These are phyloP conservation scores for Megaleporinus macrocephalus DNA, from an alignment of 2,113 vertebrate species.

Conservation along the genomic window DNA sequence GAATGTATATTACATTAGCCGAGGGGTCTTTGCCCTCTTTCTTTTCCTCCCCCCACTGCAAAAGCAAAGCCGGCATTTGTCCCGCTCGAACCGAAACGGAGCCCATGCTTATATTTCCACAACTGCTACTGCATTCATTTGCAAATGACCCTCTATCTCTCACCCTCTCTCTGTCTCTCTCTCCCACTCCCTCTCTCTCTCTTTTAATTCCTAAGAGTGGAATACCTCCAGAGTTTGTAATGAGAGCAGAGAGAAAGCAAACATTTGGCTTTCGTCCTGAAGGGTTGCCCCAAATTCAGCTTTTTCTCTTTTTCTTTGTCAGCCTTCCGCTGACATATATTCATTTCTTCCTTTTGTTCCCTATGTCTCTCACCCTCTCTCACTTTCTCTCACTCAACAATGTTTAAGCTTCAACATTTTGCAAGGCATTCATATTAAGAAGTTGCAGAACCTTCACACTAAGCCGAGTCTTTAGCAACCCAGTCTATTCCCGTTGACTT, in stretches of 20 bases:
- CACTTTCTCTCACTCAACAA: constrained; percentile 44
- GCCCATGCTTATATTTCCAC: constrained; percentile 94
- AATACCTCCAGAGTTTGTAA: constrained; percentile 92
- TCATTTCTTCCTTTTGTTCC: constrained; percentile 17
- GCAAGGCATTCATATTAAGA: not conserved
- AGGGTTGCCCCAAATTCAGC: constrained; percentile 83
- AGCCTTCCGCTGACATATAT: constrained; percentile 42
- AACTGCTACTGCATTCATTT: constrained; percentile 96
- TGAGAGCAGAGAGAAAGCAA: constrained; percentile 87
- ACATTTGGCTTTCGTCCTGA: constrained; percentile 85
- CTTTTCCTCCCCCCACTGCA: constrained; percentile 67
- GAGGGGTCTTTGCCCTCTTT: constrained; percentile 77
- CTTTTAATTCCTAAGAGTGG: constrained; percentile 89
- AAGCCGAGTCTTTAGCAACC: too few relatives aligned
- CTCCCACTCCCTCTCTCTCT: constrained; percentile 62
- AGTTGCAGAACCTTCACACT: not conserved
- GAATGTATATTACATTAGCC: constrained; percentile 95
- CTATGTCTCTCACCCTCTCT: constrained; percentile 41
- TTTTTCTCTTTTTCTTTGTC: constrained; percentile 38
- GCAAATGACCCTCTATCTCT: constrained; percentile 85
- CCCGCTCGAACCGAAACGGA: constrained; percentile 85
- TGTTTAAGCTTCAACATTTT: not conserved
- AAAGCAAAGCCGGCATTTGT: constrained; percentile 86
- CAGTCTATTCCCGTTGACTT: not conserved
- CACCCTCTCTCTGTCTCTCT: constrained; percentile 69